Conservation (phyloP, 2,797 vertebrate species). For the Neosilurus hyrtlii region DNA sequence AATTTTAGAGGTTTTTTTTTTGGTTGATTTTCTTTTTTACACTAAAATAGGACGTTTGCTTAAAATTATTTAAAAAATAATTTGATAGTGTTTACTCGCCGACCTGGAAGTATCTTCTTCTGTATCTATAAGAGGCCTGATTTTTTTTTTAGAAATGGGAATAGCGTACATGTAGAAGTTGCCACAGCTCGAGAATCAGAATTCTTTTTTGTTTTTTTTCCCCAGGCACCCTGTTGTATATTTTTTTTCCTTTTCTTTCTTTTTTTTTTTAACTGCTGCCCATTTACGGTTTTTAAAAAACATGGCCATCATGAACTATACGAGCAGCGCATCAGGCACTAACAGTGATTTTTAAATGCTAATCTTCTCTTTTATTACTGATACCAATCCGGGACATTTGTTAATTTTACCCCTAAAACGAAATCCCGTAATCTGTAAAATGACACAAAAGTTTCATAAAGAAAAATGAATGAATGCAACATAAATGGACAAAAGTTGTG, state of each 20-base stretch:
- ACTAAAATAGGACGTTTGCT: background rate
- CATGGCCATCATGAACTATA: background rate
- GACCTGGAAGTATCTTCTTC: background rate
- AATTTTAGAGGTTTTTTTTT: background rate
- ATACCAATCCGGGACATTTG: background rate
- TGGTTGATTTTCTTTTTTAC: background rate
- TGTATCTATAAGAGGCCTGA: background rate
- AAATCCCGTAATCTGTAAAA: background rate
- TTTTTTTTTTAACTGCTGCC: background rate
- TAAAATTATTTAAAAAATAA: background rate
- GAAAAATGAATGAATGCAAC: background rate
- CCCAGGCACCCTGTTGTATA: background rate
- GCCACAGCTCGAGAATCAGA: background rate
- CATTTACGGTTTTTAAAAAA: background rate
- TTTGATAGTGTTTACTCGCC: background rate
- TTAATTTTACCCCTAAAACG: background rate
- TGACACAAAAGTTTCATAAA: background rate
- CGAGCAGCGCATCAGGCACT: background rate
- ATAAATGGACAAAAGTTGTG: background rate
- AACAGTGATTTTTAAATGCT: background rate
- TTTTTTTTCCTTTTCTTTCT: background rate
- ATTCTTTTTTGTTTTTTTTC: background rate
- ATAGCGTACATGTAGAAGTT: too few species aligned
- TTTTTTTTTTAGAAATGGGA: background rate
- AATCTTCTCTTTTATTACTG: background rate